Evolutionary conservation across 2,888 invertebrate species (phyloP).

Genomic region (Glaucopsyche alexis): DNA sequence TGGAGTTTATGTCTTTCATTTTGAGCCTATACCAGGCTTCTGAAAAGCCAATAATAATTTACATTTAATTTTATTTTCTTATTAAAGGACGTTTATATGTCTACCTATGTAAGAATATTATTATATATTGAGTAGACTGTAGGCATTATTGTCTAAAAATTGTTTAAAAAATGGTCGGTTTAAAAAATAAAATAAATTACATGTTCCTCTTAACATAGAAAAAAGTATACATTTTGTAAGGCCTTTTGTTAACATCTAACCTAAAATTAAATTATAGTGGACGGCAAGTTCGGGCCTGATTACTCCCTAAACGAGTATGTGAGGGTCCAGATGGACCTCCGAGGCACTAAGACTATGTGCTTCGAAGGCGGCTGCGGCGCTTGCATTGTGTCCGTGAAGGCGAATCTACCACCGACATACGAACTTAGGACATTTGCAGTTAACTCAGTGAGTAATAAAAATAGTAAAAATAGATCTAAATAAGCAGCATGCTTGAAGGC

Average conservation of each 20-base stretch:
- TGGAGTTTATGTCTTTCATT: background rate
- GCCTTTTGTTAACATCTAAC: background rate
- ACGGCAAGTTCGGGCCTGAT: conserved; percentile 66
- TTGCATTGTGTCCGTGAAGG: conserved; percentile 78
- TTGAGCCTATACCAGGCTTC: background rate
- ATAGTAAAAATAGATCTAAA: background rate
- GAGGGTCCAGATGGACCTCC: conserved; percentile 79
- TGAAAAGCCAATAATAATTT: no score
- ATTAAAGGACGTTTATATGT: no score
- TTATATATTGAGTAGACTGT: no score
- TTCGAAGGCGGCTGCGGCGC: conserved; percentile 86
- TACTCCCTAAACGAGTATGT: conserved; percentile 83
- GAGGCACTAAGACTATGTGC: conserved; percentile 86
- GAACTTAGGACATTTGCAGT: conserved; percentile 72
- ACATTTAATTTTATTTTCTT: no score
- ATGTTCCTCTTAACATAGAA: no score
- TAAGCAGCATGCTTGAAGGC: background rate
- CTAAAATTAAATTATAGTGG: conserved; percentile 48
- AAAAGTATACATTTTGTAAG: no score
- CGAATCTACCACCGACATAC: conserved; percentile 63
- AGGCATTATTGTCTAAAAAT: no score
- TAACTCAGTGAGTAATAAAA: conserved; percentile 78
- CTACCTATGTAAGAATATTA: no score
- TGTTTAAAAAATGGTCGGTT: no score
- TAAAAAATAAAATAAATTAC: no score